A percentile compares a stretch with the other conserved stretches of the same genome.
phyloP scores from a whole-genome alignment of 2,113 vertebrate genomes.

The Ictidomys tridecemlineatus region DNA sequence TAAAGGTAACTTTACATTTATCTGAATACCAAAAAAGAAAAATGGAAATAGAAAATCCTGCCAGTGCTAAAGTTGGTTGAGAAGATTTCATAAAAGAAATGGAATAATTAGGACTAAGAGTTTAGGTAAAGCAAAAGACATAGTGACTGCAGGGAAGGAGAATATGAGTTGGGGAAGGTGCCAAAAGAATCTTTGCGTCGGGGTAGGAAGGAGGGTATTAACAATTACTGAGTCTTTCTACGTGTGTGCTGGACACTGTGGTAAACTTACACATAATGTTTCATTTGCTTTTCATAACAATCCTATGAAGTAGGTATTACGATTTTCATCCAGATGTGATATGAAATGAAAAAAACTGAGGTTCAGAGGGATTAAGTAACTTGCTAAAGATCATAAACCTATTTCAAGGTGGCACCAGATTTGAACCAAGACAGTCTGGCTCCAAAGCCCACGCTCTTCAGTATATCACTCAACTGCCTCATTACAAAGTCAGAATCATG shows the following conservation, averaged over 20 bases:
- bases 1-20: not conserved
- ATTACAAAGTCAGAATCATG: not conserved
- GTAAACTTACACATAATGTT: not conserved
- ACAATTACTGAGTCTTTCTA: not conserved
- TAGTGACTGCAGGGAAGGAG: not conserved
- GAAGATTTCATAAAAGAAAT: slow-evolving; percentile 1
- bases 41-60: not conserved
- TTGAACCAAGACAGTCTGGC: slow-evolving; percentile 77
- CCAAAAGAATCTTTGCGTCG: not conserved
- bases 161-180: not conserved
- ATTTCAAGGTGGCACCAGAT: slow-evolving; percentile 74
- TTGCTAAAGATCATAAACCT: slow-evolving; percentile 74
- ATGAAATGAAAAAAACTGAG: slow-evolving; percentile 14
- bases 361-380: slow-evolving; percentile 62
- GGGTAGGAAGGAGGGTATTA: not conserved
- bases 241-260: not conserved
- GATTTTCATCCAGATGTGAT: not conserved
- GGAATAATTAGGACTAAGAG: not conserved
- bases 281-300: not conserved
- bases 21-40: not conserved
- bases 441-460: slow-evolving; percentile 11
- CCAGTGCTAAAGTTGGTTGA: not conserved
- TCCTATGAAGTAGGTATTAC: not conserved
- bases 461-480: not conserved
- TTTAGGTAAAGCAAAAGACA: not conserved